Conservation (phyloP, 2,113 vertebrate genomes). For the Apus apus region DNA sequence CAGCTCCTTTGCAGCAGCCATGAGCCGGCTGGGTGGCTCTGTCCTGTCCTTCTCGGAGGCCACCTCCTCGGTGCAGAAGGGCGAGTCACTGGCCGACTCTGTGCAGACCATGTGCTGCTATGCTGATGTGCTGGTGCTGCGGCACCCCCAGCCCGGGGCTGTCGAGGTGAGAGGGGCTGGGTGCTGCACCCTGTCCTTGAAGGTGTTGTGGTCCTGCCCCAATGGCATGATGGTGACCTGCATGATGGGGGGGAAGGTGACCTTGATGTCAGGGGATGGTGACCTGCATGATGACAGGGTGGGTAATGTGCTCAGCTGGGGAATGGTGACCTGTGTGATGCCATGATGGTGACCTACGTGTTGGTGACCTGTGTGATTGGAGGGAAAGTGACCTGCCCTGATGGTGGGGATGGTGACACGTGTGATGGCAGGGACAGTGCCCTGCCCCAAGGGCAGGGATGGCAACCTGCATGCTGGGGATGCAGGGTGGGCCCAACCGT, state of each 20-base stretch:
- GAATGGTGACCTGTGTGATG: too few species aligned
- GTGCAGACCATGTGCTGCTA: slow-evolving; percentile 98
- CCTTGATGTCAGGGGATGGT: too few species aligned
- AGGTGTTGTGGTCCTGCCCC: too few species aligned
- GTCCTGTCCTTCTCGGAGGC: slow-evolving; percentile 91
- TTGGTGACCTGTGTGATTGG: too few species aligned
- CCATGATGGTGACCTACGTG: too few species aligned
- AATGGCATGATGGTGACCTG: too few species aligned
- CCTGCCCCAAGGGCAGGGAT: accelerated
- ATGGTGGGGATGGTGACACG: too few species aligned
- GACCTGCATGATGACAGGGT: too few species aligned
- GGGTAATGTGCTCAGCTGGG: too few species aligned
- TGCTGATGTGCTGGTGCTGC: slow-evolving; percentile 89
- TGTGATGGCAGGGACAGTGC: too few species aligned
- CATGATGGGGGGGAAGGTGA: too few species aligned
- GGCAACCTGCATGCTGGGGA: accelerated
- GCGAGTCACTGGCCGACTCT: slow-evolving; percentile 91
- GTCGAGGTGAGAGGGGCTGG: slow-evolving; percentile 83
- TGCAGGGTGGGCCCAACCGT: background rate
- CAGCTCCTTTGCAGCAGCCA: slow-evolving; percentile 92
- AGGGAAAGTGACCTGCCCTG: too few species aligned
- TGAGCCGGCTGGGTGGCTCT: slow-evolving; percentile 91
- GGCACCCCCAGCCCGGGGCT: slow-evolving; percentile 90
- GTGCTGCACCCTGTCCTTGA: background rate
- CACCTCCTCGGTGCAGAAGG: slow-evolving; percentile 94